Percentiles rank a stretch among this genome's conserved stretches.
These are phyloP conservation scores for Euwallacea fornicatus DNA, from an alignment of 1,140 invertebrate genomes.

Conservation along the genomic window DNA sequence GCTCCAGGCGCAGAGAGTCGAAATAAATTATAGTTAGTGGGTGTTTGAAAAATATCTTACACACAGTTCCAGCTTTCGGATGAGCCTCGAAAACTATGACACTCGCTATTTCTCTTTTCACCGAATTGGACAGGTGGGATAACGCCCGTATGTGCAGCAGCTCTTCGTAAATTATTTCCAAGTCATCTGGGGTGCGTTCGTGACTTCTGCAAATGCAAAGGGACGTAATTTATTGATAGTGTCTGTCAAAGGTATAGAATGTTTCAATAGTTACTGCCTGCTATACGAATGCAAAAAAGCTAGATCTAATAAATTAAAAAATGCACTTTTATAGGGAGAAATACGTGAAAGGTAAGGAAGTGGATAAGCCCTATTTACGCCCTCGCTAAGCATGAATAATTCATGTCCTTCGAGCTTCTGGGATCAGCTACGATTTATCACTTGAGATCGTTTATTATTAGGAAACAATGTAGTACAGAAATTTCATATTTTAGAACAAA, in stretches of 20 bases:
- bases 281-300: no score
- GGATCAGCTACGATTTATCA: not conserved
- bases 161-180: conserved; percentile 86
- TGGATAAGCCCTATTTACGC: not conserved
- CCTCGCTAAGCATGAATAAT: not conserved
- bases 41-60: conserved; percentile 60
- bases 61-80: conserved; percentile 73
- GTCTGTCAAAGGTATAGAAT: no score
- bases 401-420: not conserved
- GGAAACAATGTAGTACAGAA: no score
- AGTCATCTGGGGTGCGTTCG: conserved; percentile 76
- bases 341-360: no score
- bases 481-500: no score
- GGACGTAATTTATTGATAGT: not conserved
- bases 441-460: not conserved
- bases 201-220: conserved; percentile 58
- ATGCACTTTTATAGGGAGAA: no score
- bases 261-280: no score
- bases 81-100: conserved; percentile 84
- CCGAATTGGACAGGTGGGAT: conserved; percentile 79
- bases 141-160: conserved; percentile 80
- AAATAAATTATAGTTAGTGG: not conserved
- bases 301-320: no score
- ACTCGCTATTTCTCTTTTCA: conserved; percentile 78
- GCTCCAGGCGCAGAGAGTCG: no score